Conservation (phyloP, 1,140 invertebrate species). For the Penaeus chinensis region DNA sequence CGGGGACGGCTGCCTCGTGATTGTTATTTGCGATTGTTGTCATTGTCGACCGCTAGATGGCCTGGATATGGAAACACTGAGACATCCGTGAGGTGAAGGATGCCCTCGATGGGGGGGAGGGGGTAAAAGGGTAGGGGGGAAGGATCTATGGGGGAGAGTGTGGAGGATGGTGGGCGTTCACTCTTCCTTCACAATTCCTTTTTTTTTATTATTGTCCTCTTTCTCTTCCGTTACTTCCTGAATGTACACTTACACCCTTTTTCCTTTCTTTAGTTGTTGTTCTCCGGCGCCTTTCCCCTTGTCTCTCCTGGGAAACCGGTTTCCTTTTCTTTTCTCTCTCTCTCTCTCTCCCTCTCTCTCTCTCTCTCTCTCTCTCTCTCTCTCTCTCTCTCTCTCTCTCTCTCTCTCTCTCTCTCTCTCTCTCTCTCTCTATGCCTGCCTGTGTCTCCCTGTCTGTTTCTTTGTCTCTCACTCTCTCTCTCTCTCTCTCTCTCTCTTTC, state of each 20-base stretch:
- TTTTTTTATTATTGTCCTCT: too few relatives aligned
- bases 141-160: neutral
- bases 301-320: neutral
- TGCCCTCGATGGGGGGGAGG: neutral
- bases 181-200: too few relatives aligned
- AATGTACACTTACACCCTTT: too few relatives aligned
- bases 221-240: too few relatives aligned
- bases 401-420: neutral
- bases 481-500: neutral
- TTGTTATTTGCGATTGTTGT: too few relatives aligned
- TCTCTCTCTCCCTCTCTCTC: neutral
- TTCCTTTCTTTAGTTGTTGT: too few relatives aligned
- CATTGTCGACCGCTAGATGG: neutral
- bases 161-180: neutral
- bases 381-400: constrained; percentile 21
- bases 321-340: neutral
- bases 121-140: neutral
- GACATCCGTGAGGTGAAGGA: neutral
- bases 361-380: neutral
- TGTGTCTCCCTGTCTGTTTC: neutral
- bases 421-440: neutral
- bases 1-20: too few relatives aligned
- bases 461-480: neutral
- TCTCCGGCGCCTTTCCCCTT: neutral
- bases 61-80: neutral